Conservation (phyloP, 2,888 invertebrate genomes). For the Endomychus coccineus region DNA sequence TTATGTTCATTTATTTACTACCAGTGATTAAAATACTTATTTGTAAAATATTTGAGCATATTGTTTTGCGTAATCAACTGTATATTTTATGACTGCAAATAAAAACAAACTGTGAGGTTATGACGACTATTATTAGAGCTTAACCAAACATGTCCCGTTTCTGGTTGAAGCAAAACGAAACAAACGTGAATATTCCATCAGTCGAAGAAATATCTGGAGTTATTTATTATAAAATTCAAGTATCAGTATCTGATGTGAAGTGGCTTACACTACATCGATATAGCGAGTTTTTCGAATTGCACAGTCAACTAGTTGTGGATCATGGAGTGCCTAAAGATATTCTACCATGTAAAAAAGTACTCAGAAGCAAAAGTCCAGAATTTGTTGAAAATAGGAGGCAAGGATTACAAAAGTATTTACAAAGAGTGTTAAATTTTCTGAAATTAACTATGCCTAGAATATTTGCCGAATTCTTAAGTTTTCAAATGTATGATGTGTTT, state of each 20-base stretch:
- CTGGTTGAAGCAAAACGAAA: slow-evolving; percentile 59
- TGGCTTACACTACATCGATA: slow-evolving; percentile 86
- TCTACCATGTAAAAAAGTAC: slow-evolving; percentile 87
- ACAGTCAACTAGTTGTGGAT: slow-evolving; percentile 72
- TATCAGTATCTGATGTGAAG: slow-evolving; percentile 60
- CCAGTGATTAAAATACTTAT: too few species aligned
- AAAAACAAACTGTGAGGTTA: too few species aligned
- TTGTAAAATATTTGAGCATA: too few species aligned
- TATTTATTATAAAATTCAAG: slow-evolving; percentile 65
- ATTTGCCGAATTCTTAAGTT: slow-evolving; percentile 78
- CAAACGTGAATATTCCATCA: slow-evolving; percentile 58
- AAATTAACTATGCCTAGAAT: slow-evolving; percentile 72
- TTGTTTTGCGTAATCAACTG: too few species aligned
- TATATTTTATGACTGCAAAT: too few species aligned
- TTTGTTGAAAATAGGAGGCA: slow-evolving; percentile 79
- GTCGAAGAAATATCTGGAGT: slow-evolving; percentile 58
- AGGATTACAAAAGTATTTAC: slow-evolving; percentile 75
- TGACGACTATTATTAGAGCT: too few species aligned
- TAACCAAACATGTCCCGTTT: slow-evolving; percentile 84
- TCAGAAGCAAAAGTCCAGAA: slow-evolving; percentile 80
- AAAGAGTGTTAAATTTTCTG: slow-evolving; percentile 66
- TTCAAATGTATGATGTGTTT: slow-evolving; percentile 84
- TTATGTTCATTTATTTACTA: too few species aligned
- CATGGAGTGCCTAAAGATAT: slow-evolving; percentile 78
- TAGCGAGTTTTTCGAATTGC: slow-evolving; percentile 82